Evolutionary conservation across 1,140 invertebrate genomes (phyloP), one percentile per base, ranked within the genome.

Genomic region (Scaptomyza pallida): DNA sequence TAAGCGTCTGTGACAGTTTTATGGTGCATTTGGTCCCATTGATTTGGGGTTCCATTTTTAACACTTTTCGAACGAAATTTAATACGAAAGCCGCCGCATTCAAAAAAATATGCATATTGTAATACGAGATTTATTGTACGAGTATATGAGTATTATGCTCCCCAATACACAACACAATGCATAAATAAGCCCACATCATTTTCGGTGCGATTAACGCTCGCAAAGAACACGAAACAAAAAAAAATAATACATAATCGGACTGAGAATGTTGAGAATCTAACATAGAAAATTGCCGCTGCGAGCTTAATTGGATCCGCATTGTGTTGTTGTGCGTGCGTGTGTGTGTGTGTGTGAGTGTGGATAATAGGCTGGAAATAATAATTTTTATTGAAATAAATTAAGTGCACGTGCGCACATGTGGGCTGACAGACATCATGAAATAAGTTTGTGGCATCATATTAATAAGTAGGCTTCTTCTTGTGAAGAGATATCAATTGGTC

Each of bases 331-430:
- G 48, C n/a, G 8, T 54, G 33, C 10, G 26, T 16, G 48, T 55
- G 30, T 56, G 69, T 44, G 50, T 57, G 45, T 47, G 37, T 44
- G 56, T 26, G 54, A 73, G 80, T 85, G 80, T 75, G 73, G 57
- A 86, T 86, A 86, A 86, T 85, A 81, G 80, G 59, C 81, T 74
- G 76, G 73, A 81, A 86, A 86, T 86, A 88, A 86, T 88, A n/a
- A 73, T 74, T 86, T 86, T 86, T 86, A 86, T 86, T 88, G 81
- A 88, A 86, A 81, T 86, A 86, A 86, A 86, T 86, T 77, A 86
- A 88, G 77, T 86, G 82, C 81, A 86, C 81, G 82, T 86, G 81
- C 82, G 69, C 41, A 37, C 33, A 86, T 86, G 81, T 88, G 81
- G 81, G 81, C 55, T 76, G 54, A 48, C 63, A 50, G 47, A 51